Conservation (phyloP, 2,113 vertebrate genomes). For the Rafetus swinhoei region DNA sequence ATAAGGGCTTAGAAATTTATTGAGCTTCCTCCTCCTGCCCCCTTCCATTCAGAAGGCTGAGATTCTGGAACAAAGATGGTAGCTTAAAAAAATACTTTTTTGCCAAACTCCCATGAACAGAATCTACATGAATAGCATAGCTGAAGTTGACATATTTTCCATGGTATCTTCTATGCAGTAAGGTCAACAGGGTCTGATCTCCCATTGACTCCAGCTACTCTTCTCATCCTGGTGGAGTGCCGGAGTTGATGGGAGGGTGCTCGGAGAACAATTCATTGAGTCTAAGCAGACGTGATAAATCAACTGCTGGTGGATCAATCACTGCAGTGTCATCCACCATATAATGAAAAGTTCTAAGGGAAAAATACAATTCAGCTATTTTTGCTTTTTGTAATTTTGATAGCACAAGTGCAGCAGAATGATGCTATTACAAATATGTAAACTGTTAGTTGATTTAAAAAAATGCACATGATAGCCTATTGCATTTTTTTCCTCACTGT, state of each 20-base stretch:
- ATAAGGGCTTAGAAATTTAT: background rate
- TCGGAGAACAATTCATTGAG: no score
- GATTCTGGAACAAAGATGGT: background rate
- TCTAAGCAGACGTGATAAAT: no score
- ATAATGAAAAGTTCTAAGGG: background rate
- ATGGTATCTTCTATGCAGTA: no score
- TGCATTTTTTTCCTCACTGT: background rate
- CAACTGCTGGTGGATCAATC: no score
- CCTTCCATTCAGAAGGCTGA: background rate
- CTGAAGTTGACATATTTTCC: no score
- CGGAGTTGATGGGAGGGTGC: no score
- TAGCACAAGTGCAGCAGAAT: background rate
- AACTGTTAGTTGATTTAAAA: background rate
- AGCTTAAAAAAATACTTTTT: background rate
- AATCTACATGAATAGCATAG: no score
- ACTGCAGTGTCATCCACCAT: no score
- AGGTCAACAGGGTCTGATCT: no score
- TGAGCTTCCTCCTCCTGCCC: background rate
- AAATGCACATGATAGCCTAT: background rate
- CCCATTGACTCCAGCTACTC: no score
- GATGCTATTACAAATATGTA: background rate
- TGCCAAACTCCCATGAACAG: background rate
- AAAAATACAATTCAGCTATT: background rate
- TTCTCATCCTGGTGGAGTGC: no score
- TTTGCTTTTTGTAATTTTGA: background rate